Conservation (phyloP, 2,113 vertebrate species). For the Ondatra zibethicus region DNA sequence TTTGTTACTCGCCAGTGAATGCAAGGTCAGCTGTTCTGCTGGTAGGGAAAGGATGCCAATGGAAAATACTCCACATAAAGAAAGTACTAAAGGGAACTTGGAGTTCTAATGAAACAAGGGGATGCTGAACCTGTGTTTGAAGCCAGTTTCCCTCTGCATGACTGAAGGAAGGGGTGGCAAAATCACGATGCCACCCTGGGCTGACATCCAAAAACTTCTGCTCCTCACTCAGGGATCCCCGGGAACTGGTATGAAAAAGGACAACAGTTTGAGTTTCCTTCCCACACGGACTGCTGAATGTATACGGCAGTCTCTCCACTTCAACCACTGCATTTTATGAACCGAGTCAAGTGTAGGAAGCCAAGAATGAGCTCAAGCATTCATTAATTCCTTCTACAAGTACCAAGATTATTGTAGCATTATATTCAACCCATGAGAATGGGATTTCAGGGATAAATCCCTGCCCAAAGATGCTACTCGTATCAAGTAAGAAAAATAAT, state of each 20-base stretch:
- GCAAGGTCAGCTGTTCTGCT: conserved; percentile 44
- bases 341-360: not conserved
- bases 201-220: not conserved
- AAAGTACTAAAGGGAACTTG: conserved; percentile 18
- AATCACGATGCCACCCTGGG: not conserved
- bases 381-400: conserved; percentile 8
- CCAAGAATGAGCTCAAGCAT: not conserved
- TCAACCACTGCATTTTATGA: not conserved
- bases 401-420: not conserved
- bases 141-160: not conserved
- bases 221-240: not conserved
- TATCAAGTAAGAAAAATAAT: not conserved
- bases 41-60: conserved; percentile 39
- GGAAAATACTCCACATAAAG: conserved; percentile 35
- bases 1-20: conserved; percentile 63
- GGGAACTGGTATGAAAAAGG: not conserved
- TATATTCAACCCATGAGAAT: not conserved
- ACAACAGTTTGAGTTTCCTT: not conserved
- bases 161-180: not conserved
- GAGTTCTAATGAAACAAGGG: not conserved
- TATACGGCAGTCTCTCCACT: not conserved
- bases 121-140: not conserved
- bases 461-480: not conserved
- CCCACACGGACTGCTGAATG: not conserved
- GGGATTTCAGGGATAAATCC: not conserved